Evolutionary conservation across 2,888 invertebrate genomes (phyloP), one percentile per base, ranked within the genome.

Genomic region (Oscheius sp.): DNA sequence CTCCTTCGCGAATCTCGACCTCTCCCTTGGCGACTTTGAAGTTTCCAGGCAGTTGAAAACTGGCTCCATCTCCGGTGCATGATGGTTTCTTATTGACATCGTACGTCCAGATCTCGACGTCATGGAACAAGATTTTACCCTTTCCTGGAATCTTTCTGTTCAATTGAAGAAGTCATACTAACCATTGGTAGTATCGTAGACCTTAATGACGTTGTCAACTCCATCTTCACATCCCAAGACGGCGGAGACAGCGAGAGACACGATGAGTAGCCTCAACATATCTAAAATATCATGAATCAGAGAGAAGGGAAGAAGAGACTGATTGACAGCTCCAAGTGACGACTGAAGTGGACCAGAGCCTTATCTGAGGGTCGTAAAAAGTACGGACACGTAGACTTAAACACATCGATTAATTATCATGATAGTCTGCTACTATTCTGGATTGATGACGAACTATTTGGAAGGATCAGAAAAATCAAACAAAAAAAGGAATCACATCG

Each of bases 151-250:
- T n/a, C n/a, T n/a, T n/a, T n/a, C 73, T 77, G 77, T 38, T 51
- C 75, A 62, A 2, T 8, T n/a, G 17, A 33, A 2, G 14, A 28
- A 75, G n/a, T n/a, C n/a, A n/a, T n/a, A n/a, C n/a, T n/a, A n/a
- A n/a, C 80, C 80, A 54, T 72, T 73, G 5, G 72, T 73, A 8
- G 72, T 72, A 47, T 80, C 80, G 32, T 51, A 61, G 66, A 80
- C 72, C 51, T 73, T 73, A 62, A 80, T 73, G 63, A 78, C 72
- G 59, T 80, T 80, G 68, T 80, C 74, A n/a, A 77, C 76, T 33
- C 78, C 80, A 63, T 80, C 78, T 44, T 74, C 74, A 51, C 80
- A 80, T 41, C 71, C 50, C 26, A 67, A 41, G 38, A 26, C 47
- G 14, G 49, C 45, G 14, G 67, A 45, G 61, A 67, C 38, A 8